These are phyloP conservation scores for Tachina lurida DNA, from an alignment of 2,888 invertebrate genomes.

Conservation along the genomic window DNA sequence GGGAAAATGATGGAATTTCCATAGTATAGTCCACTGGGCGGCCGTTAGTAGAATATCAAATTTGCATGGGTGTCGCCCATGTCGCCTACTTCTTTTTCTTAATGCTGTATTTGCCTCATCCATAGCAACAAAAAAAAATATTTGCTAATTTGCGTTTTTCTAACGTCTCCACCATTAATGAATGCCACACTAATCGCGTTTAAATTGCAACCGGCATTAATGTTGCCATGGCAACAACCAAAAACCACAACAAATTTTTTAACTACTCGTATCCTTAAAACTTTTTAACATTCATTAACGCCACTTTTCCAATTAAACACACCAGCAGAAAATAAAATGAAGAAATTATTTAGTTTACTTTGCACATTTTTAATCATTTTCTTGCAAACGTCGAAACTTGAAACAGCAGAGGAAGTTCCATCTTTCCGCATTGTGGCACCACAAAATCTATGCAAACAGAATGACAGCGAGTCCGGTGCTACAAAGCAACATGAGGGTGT, in stretches of 20 bases:
- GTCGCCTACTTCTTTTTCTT: no score
- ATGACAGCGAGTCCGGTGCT: slow-evolving; percentile 65
- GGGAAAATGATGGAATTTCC: no score
- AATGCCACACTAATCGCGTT: background rate
- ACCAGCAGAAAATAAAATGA: slow-evolving; percentile 21
- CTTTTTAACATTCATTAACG: background rate
- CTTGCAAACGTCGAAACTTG: slow-evolving; percentile 12
- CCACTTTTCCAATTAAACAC: background rate
- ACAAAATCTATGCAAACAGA: slow-evolving; percentile 73
- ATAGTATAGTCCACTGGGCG: no score
- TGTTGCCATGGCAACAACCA: slow-evolving; percentile 26
- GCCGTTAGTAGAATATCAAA: no score
- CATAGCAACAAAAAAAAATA: no score
- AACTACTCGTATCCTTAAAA: background rate
- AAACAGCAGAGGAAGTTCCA: slow-evolving; percentile 68
- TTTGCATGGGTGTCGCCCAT: no score
- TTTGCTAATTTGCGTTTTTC: no score
- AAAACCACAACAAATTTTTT: slow-evolving; percentile 33
- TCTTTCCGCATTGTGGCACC: slow-evolving; percentile 74
- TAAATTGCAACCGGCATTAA: slow-evolving; percentile 25
- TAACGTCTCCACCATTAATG: no score
- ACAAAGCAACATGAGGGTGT: slow-evolving; percentile 68
- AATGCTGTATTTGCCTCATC: no score
- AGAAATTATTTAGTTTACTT: background rate
- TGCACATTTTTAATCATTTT: slow-evolving; percentile 30